phyloP scores from a whole-genome alignment of 1,140 invertebrate genomes.

The Tenebrio molitor region DNA sequence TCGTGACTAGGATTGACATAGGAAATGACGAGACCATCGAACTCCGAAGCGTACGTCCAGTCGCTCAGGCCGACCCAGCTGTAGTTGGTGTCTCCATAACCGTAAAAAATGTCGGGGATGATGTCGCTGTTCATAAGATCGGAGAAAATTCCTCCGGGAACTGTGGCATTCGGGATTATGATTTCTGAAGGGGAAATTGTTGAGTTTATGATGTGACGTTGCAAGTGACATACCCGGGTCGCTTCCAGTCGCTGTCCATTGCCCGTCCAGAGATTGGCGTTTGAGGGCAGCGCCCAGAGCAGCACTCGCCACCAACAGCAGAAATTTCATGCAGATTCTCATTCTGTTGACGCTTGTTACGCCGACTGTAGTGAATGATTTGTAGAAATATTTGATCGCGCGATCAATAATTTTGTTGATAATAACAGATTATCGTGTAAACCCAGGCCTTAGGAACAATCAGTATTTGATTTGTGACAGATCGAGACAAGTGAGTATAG shows the following conservation, averaged over 20 bases:
- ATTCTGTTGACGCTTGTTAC: too few species aligned
- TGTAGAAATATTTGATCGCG: too few species aligned
- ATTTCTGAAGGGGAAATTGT: background rate
- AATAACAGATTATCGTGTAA: too few species aligned
- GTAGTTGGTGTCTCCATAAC: constrained; percentile 84
- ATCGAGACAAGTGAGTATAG: background rate
- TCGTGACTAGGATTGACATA: too few species aligned
- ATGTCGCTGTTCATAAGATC: constrained; percentile 78
- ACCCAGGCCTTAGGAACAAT: too few species aligned
- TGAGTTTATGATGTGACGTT: background rate
- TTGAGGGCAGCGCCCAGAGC: background rate
- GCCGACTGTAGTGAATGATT: too few species aligned
- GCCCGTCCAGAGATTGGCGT: background rate
- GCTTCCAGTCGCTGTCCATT: background rate
- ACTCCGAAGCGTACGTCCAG: constrained; percentile 80
- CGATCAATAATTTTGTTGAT: too few species aligned
- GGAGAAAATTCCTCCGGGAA: constrained; percentile 90
- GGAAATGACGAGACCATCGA: constrained; percentile 66
- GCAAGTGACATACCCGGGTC: background rate
- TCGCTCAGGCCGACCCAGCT: constrained; percentile 85
- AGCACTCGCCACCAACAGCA: background rate
- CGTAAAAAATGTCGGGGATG: constrained; percentile 77
- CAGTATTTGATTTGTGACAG: too few species aligned
- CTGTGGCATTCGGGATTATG: constrained; percentile 65
- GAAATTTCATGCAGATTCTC: background rate